Evolutionary conservation across 2,113 vertebrate species (phyloP).

Genomic region (Pavo muticus): DNA sequence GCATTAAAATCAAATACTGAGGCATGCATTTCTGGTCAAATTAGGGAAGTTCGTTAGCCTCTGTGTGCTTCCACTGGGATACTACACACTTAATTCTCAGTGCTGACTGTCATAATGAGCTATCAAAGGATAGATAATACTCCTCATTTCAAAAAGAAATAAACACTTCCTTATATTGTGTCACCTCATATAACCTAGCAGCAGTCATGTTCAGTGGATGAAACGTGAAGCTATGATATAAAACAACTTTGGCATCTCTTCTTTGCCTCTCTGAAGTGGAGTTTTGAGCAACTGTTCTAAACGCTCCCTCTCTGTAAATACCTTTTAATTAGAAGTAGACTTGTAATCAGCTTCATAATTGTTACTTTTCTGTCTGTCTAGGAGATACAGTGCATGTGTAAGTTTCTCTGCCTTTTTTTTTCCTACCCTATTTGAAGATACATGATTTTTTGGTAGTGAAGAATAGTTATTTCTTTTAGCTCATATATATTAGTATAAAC

Average conservation of each 20-base stretch:
- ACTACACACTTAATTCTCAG: neutral
- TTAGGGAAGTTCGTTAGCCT: neutral
- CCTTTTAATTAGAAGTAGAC: neutral
- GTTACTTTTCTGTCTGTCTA: neutral
- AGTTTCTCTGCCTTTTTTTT: neutral
- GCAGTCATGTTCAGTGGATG: neutral
- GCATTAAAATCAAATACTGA: neutral
- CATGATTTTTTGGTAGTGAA: neutral
- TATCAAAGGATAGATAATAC: neutral
- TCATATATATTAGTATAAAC: neutral
- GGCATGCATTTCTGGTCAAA: neutral
- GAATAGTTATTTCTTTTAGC: neutral
- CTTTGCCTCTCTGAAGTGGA: neutral
- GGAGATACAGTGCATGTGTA: neutral
- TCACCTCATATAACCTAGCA: neutral
- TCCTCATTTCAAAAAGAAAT: neutral
- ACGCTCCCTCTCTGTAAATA: neutral
- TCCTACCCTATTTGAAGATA: neutral
- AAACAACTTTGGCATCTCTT: neutral
- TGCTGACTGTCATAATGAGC: constrained; percentile 12
- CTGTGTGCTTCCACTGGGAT: neutral
- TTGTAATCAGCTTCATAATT: neutral
- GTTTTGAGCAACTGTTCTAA: neutral
- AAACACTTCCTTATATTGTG: neutral
- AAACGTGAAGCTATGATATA: neutral